Evolutionary conservation across 2,113 vertebrate genomes (phyloP).

Genomic region (Peromyscus leucopus): DNA sequence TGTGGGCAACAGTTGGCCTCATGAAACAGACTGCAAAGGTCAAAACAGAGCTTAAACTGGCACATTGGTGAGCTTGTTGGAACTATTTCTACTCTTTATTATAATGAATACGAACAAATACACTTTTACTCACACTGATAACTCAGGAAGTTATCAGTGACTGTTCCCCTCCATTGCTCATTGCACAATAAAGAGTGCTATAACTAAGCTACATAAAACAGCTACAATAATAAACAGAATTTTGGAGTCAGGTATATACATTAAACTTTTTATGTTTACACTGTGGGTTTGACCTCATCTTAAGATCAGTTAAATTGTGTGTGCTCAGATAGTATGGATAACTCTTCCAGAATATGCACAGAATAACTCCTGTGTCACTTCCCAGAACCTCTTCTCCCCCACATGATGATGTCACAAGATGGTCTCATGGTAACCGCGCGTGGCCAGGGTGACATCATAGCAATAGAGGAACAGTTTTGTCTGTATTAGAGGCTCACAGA

Average conservation of each 20-base stretch:
- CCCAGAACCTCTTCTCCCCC: background rate
- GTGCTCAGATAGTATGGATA: background rate
- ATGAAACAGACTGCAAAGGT: constrained; percentile 14
- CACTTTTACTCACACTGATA: background rate
- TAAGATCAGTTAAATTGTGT: background rate
- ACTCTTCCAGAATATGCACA: background rate
- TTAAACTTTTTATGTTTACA: background rate
- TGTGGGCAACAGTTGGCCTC: background rate
- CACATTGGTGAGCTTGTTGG: constrained; percentile 1
- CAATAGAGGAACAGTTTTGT: background rate
- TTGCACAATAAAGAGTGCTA: background rate
- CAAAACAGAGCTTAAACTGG: background rate
- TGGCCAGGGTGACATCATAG: background rate
- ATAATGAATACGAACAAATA: constrained; percentile 6
- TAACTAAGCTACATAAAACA: background rate
- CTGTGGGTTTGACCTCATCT: background rate
- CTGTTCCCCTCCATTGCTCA: background rate
- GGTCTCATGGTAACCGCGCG: background rate
- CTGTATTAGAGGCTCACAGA: background rate
- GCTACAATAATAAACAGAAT: constrained; percentile 6
- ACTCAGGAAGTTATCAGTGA: background rate
- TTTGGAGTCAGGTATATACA: constrained; percentile 47
- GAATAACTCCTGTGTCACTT: background rate
- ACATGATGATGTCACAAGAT: background rate
- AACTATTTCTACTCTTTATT: constrained; percentile 12